Percentiles rank a stretch among this genome's conserved stretches.
phyloP scores from a whole-genome alignment of 1,140 invertebrate species.

The Saccostrea glomerata region DNA sequence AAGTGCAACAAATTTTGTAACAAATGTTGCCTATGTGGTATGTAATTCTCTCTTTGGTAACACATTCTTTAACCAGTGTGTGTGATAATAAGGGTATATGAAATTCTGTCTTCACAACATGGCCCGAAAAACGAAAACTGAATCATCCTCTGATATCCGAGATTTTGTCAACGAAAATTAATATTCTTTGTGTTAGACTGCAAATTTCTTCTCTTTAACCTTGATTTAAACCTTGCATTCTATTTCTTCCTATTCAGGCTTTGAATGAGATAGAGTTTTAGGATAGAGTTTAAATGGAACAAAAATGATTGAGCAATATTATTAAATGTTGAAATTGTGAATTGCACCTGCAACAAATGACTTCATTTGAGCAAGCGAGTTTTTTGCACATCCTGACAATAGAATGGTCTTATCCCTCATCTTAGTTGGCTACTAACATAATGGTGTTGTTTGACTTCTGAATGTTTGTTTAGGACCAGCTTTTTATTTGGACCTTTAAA shows the following conservation, averaged over 20 bases:
- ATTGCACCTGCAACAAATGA: conserved; percentile 33
- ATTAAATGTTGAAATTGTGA: conserved; percentile 38
- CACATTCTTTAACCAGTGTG: conserved; percentile 6
- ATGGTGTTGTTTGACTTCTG: conserved; percentile 23
- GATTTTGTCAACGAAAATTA: neutral
- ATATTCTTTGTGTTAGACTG: conserved; percentile 24
- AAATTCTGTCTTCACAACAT: conserved; percentile 29
- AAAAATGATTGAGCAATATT: conserved; percentile 37
- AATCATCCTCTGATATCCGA: neutral
- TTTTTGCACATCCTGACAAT: conserved; percentile 34
- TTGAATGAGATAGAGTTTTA: conserved; percentile 10
- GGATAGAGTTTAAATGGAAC: neutral
- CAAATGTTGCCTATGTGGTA: neutral
- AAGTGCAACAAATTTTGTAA: conserved; percentile 17
- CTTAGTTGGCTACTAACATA: conserved; percentile 22
- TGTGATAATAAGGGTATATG: neutral
- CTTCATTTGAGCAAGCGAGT: conserved; percentile 30
- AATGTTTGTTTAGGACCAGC: conserved; percentile 33
- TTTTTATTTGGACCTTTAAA: conserved; percentile 38
- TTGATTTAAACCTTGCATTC: conserved; percentile 30
- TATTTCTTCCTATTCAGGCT: neutral
- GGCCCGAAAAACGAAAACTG: neutral
- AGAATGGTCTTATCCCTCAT: neutral
- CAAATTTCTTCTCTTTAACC: neutral
- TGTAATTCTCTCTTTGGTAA: neutral